These are phyloP conservation scores for Lasioglossum zephyrum DNA, from an alignment of 2,888 invertebrate species.

Conservation along the genomic window DNA sequence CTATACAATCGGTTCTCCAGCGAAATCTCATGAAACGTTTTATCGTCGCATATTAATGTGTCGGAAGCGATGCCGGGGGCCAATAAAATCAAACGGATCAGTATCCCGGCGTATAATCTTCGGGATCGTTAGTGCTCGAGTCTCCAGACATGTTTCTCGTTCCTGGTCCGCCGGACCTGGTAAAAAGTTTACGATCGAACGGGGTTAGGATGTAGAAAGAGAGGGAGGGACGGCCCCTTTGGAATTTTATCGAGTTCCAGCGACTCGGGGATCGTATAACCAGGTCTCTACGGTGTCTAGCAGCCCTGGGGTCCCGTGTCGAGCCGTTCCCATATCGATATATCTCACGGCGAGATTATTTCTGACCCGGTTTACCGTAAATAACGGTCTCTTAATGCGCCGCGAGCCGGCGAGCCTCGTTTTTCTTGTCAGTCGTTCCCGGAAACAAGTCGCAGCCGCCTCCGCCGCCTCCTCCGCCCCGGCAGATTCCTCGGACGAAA, in stretches of 20 bases:
- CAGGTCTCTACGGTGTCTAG: conserved; percentile 3
- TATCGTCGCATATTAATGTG: neutral
- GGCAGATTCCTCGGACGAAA: neutral
- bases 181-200: neutral
- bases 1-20: rapidly evolving
- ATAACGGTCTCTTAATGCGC: conserved; percentile 36
- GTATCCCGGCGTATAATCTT: neutral
- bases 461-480: neutral
- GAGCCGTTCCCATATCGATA: conserved; percentile 14
- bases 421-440: conserved; percentile 20
- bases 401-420: neutral
- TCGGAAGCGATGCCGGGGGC: neutral
- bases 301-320: conserved; percentile 3
- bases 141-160: neutral
- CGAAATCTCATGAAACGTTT: neutral
- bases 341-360: conserved; percentile 23
- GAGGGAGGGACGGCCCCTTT: neutral
- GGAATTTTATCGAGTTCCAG: conserved; percentile 3
- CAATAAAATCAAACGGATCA: neutral
- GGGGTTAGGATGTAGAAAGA: neutral
- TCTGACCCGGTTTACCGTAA: conserved; percentile 23
- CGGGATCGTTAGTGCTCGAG: neutral
- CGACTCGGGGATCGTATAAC: neutral
- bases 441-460: conserved; percentile 4
- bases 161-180: neutral